These are phyloP conservation scores for Channa argus DNA, from an alignment of 2,113 vertebrate genomes.

Conservation along the genomic window DNA sequence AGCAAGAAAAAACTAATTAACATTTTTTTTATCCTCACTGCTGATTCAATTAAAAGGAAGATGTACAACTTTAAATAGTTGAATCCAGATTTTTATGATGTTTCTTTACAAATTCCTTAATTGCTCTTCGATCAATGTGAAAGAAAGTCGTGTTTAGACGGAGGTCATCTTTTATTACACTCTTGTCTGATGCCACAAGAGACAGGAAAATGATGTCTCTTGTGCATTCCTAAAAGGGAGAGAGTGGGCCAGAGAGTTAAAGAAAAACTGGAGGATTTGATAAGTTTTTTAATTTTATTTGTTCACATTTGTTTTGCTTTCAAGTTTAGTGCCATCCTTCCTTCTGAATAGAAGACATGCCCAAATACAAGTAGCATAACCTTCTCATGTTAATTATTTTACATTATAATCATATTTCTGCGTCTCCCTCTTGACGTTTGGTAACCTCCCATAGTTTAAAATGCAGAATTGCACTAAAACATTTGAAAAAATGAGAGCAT, in stretches of 20 bases:
- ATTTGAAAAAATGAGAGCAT: too few species aligned
- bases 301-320: slow-evolving; percentile 19
- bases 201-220: slow-evolving; percentile 16
- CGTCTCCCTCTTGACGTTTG: background rate
- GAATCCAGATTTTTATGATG: slow-evolving; percentile 37
- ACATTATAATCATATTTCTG: slow-evolving; percentile 4
- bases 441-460: background rate
- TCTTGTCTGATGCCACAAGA: slow-evolving; percentile 34
- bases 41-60: slow-evolving; percentile 60
- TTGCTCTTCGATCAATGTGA: slow-evolving; percentile 60
- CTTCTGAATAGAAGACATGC: background rate
- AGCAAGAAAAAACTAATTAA: slow-evolving; percentile 65
- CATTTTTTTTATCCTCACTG: slow-evolving; percentile 52
- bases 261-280: slow-evolving; percentile 12
- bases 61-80: slow-evolving; percentile 62
- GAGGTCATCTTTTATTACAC: slow-evolving; percentile 63
- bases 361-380: slow-evolving; percentile 7
- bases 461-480: background rate
- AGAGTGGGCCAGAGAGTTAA: background rate
- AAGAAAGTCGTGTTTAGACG: slow-evolving; percentile 38
- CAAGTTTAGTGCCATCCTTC: background rate
- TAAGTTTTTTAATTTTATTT: slow-evolving; percentile 33
- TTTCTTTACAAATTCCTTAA: slow-evolving; percentile 65
- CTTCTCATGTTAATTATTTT: slow-evolving; percentile 16
- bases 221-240: background rate